Base-by-base conservation (phyloP, 2,797 vertebrate species). In the Lates japonicus region DNA sequence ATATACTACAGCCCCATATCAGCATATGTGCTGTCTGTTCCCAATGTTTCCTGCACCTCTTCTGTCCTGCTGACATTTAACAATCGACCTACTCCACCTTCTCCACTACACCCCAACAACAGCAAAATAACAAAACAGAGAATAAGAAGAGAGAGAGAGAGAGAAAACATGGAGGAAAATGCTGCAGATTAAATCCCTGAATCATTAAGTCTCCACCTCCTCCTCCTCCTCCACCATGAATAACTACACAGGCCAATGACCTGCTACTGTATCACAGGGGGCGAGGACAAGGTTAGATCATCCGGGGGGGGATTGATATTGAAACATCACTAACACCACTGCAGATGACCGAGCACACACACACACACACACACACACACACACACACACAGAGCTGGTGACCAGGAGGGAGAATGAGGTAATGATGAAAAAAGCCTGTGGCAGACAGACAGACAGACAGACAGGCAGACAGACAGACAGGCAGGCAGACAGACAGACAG, bases 401-500 rank as follows among this genome's bases (percentile, higher is more conserved):
- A 57, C 72, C 80, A 82, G 74, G 46, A 83, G 79, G 79, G 75
- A 78, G 85, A 81, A 84, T 89, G 90, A 93, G 90, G 87, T 93
- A 90, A 92, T 92, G 75, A 86, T 81, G 75, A 83, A 87, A 86
- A 79, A 83, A 84, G 70, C 65, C 71, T 2, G 20, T 48, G 57
- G 57, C 71, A 73, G 70, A 68, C 35, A 55, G 63, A 78, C 65
- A 74, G 46, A 84, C 52, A 75, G 71, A 64, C 67, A 73, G 62
- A 52, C 72, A 70, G 57, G 57, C 71, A 73, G 70, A 68, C 35
- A 55, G 63, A 78, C 65, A 74, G 46, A 84, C 52, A 75, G 71
- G n/a, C n/a, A 64, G 57, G 57, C 71, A 73, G 70, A 68, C 35
- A 55, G 63, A 78, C 65, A 74, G 46, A 84, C 52, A 75, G 57